Evolutionary conservation across 2,113 vertebrate species (phyloP).

Genomic region (Brachirus orientalis): DNA sequence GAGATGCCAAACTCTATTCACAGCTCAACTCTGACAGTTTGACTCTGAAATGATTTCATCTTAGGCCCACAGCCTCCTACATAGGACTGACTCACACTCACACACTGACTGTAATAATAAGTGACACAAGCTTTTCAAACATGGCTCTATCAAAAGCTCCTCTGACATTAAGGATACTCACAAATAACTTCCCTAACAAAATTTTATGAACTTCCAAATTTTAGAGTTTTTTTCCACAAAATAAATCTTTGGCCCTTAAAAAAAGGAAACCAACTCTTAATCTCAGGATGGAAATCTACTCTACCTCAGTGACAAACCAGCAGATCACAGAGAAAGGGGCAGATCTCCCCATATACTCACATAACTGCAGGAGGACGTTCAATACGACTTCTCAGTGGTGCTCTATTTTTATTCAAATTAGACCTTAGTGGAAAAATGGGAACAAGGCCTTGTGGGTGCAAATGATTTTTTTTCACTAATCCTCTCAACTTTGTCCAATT

Average conservation of each 20-base stretch:
- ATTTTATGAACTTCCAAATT: neutral
- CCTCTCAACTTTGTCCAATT: slow-evolving; percentile 29
- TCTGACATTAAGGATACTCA: slow-evolving; percentile 4
- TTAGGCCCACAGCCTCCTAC: slow-evolving; percentile 40
- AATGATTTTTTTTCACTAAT: slow-evolving; percentile 52
- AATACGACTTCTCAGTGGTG: slow-evolving; percentile 61
- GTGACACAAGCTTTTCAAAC: slow-evolving; percentile 48
- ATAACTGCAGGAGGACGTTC: slow-evolving; percentile 61
- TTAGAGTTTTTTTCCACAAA: neutral
- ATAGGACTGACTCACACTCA: slow-evolving; percentile 20
- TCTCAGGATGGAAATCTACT: slow-evolving; percentile 12
- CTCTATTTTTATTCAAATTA: slow-evolving; percentile 73
- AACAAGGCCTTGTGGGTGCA: slow-evolving; percentile 37
- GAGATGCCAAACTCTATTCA: slow-evolving; percentile 16
- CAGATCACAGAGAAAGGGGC: slow-evolving; percentile 47
- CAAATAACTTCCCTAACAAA: slow-evolving; percentile 5
- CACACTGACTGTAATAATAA: slow-evolving; percentile 42
- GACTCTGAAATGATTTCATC: slow-evolving; percentile 24
- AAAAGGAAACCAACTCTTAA: neutral
- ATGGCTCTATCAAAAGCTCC: slow-evolving; percentile 31
- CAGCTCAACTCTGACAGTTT: slow-evolving; percentile 28
- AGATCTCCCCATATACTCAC: slow-evolving; percentile 53
- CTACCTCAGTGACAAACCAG: slow-evolving; percentile 21
- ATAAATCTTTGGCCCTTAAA: no score
- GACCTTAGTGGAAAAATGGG: slow-evolving; percentile 59